These are phyloP conservation scores for Thamnaconus septentrionalis DNA, from an alignment of 2,113 vertebrate species.

Conservation along the genomic window DNA sequence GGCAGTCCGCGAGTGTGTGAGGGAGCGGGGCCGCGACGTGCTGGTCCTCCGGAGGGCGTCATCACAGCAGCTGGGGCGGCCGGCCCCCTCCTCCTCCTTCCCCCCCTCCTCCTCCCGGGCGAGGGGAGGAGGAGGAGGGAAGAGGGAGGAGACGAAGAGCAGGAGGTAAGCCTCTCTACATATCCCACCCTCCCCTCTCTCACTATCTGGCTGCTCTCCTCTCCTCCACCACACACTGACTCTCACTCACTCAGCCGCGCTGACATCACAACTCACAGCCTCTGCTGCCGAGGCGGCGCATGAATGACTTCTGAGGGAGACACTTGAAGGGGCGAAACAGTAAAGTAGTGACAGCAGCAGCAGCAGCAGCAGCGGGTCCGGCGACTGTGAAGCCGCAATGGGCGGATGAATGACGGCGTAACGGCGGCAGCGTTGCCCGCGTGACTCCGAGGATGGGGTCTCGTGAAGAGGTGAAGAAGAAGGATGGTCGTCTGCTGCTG, in stretches of 20 bases:
- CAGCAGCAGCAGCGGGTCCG: no score
- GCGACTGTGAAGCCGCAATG: no score
- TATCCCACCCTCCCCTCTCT: conserved; percentile 21
- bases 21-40: conserved; percentile 82
- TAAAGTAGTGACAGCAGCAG: no score
- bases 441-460: conserved; percentile 81
- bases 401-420: conserved; percentile 49
- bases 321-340: no score
- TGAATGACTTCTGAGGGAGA: conserved; percentile 46
- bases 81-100: conserved; percentile 71
- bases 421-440: conserved; percentile 64
- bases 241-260: conserved; percentile 53
- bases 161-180: conserved; percentile 73
- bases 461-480: conserved; percentile 77
- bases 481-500: conserved; percentile 78
- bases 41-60: conserved; percentile 88
- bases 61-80: conserved; percentile 74
- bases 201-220: conserved; percentile 31
- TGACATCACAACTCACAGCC: conserved; percentile 75
- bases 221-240: conserved; percentile 29
- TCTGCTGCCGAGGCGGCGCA: conserved; percentile 36
- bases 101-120: conserved; percentile 75
- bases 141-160: conserved; percentile 58
- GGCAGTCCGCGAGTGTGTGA: conserved; percentile 79
- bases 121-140: conserved; percentile 69